Base-by-base conservation (phyloP, 2,797 vertebrate genomes). In the Neostethus bicornis region DNA sequence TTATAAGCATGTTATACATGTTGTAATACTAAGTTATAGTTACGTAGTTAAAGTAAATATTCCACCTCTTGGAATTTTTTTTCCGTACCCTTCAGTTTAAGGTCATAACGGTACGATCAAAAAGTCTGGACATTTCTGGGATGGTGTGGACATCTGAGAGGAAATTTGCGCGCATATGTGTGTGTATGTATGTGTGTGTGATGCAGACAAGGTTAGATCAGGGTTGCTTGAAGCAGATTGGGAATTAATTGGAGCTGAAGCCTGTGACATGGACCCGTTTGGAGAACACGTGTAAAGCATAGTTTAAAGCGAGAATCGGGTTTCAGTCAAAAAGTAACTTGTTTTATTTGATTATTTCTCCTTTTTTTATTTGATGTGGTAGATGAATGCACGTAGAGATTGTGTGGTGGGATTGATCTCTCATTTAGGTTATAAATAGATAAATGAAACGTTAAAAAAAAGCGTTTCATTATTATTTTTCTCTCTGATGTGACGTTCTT, bases 341-440 rank as follows among this genome's bases (percentile, higher is more conserved):
- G 43, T 63, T 70, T 12, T 66, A 63, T 75, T 54, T 73, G 64
- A 78, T 79, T 85, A 66, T 82, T 85, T 77, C 73, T 77, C 77
- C 80, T 75, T 85, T 75, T 56, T 43, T 20, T 31, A 83, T 79
- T 80, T 89, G 85, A 89, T 87, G 85, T 86, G 85, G 79, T 81
- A 88, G 65, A 86, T 87, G 73, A 83, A 70, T 85, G 74, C 78
- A 58, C 61, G 66, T 29, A 42, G 63, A 77, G 80, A 84, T 83
- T 77, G 76, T 76, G 81, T 85, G 75, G 56, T 81, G 79, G 72
- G 77, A 81, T 80, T 87, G 85, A 87, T 88, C 83, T 85, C 79
- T 85, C 73, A 74, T 83, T 88, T 85, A 80, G 84, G 85, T 90
- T 89, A 88, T 85, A 90, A 89, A 88, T 89, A 89, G 87, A 88